These are phyloP conservation scores for Arge pagana DNA, from an alignment of 2,888 invertebrate genomes.

Conservation along the genomic window DNA sequence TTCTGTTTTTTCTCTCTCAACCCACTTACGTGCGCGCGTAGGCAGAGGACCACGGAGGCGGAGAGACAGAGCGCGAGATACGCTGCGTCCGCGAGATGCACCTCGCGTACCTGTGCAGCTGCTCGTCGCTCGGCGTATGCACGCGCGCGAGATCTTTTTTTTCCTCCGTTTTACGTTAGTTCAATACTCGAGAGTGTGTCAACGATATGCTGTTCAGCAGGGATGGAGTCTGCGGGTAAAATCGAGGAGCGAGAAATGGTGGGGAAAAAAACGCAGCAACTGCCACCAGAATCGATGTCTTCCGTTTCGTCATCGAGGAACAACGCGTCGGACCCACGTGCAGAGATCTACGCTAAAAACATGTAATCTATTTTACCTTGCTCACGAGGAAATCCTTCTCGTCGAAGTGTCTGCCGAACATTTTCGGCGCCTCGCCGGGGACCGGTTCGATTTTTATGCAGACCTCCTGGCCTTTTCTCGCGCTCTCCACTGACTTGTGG, in stretches of 20 bases:
- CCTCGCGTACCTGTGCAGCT: too few relatives aligned
- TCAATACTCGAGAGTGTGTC: too few relatives aligned
- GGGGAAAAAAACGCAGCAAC: not conserved
- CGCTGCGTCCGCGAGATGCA: too few relatives aligned
- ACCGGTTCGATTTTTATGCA: constrained; percentile 97
- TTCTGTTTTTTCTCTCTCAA: too few relatives aligned
- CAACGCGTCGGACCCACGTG: constrained; percentile 40
- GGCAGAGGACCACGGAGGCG: too few relatives aligned
- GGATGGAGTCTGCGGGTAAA: not conserved
- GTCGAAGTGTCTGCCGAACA: constrained; percentile 98
- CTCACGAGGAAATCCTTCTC: constrained; percentile 93
- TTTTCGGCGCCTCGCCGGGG: constrained; percentile 98
- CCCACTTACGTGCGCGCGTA: too few relatives aligned
- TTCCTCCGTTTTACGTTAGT: too few relatives aligned
- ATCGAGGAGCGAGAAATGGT: not conserved
- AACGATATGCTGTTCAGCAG: too few relatives aligned
- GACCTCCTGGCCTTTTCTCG: constrained; percentile 93
- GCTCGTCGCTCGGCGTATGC: too few relatives aligned
- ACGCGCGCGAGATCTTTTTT: too few relatives aligned
- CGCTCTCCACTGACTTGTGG: constrained; percentile 93
- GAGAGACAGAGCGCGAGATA: too few relatives aligned
- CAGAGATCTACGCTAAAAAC: too few relatives aligned
- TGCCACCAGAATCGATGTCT: not conserved
- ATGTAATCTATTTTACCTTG: constrained; percentile 70
- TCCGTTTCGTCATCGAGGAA: not conserved